Evolutionary conservation across 2,888 invertebrate species (phyloP).

Genomic region (Tinea semifulvella): DNA sequence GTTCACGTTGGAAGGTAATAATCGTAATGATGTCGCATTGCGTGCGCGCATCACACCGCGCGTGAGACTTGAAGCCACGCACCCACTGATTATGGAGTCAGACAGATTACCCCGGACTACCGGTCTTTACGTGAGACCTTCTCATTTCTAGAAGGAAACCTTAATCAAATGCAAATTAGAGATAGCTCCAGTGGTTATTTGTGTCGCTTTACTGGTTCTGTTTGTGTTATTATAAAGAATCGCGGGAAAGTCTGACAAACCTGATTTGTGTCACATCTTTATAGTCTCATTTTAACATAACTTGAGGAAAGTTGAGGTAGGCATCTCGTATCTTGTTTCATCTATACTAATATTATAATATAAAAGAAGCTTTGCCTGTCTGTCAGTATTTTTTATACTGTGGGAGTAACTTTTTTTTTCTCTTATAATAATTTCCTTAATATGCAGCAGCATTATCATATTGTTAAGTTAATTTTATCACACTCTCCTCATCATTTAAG

Average conservation of each 20-base stretch:
- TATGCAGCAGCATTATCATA: no score
- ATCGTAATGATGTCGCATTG: slow-evolving; percentile 6
- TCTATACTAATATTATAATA: no score
- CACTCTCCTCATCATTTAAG: no score
- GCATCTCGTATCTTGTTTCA: background rate
- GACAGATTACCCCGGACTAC: slow-evolving; percentile 41
- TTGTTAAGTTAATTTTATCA: no score
- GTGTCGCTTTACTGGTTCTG: slow-evolving; percentile 18
- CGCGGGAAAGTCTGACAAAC: slow-evolving; percentile 26
- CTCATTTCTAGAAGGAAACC: slow-evolving; percentile 42
- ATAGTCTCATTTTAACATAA: slow-evolving; percentile 4
- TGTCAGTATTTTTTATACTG: no score
- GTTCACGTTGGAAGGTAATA: slow-evolving; percentile 6
- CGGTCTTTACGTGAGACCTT: slow-evolving; percentile 55
- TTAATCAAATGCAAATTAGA: slow-evolving; percentile 52
- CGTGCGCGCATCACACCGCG: background rate
- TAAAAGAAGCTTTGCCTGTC: no score
- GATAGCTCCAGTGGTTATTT: slow-evolving; percentile 24
- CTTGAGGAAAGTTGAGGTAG: background rate
- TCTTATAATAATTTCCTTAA: no score
- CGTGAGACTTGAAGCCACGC: slow-evolving; percentile 18
- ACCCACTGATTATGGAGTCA: slow-evolving; percentile 48
- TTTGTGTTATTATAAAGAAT: slow-evolving; percentile 18
- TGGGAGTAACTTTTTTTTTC: no score
- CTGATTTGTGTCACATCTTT: slow-evolving; percentile 7